Conservation (phyloP, 2,113 vertebrate species). For the Cariama cristata region DNA sequence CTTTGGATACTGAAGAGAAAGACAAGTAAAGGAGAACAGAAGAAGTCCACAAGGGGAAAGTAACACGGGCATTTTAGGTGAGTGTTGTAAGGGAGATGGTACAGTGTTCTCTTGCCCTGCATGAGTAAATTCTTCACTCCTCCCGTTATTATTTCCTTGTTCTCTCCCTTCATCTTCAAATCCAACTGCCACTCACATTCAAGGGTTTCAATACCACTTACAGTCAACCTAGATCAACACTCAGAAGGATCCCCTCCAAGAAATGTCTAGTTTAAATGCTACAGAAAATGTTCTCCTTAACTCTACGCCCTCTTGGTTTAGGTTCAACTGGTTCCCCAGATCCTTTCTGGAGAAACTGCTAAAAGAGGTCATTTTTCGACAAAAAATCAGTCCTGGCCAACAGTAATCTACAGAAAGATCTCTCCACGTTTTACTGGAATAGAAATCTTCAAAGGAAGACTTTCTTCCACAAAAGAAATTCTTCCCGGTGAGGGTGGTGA, state of each 20-base stretch:
- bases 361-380: neutral
- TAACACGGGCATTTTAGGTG: neutral
- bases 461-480: too few relatives aligned
- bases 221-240: neutral
- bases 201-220: neutral
- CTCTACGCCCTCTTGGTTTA: neutral
- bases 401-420: neutral
- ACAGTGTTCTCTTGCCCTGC: neutral
- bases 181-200: neutral
- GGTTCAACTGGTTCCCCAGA: neutral
- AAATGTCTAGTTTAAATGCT: neutral
- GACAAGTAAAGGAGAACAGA: neutral
- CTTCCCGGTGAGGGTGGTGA: too few relatives aligned
- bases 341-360: constrained; percentile 8
- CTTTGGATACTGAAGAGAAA: neutral
- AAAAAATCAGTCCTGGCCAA: constrained; percentile 8
- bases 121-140: neutral
- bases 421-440: neutral
- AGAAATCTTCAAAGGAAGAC: neutral
- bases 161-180: neutral
- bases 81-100: neutral
- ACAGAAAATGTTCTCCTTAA: neutral
- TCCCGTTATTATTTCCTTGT: neutral
- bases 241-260: neutral
- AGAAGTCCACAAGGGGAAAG: rapidly evolving